These are phyloP conservation scores for Paedocypris micromegethes DNA, from an alignment of 2,797 vertebrate species.

Conservation along the genomic window DNA sequence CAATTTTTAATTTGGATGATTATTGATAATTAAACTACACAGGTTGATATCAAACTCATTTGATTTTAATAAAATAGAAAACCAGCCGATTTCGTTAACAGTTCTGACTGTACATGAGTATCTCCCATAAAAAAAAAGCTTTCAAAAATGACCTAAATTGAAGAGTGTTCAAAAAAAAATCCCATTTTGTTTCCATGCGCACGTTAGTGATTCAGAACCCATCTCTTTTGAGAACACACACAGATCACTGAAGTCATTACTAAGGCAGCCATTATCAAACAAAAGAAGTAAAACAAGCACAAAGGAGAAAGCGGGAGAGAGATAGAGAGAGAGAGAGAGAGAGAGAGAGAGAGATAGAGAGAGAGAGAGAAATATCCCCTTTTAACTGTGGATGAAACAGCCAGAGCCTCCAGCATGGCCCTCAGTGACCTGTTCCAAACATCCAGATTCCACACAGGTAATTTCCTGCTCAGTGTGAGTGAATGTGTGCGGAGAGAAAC, in stretches of 20 bases:
- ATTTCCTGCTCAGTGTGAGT: constrained; percentile 35
- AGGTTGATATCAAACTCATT: too few relatives aligned
- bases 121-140: too few relatives aligned
- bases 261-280: constrained; percentile 51
- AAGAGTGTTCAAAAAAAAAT: too few relatives aligned
- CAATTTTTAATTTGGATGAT: too few relatives aligned
- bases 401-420: constrained; percentile 35
- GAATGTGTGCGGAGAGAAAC: constrained; percentile 18
- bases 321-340: constrained; percentile 1
- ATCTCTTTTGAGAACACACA: not conserved
- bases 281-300: constrained; percentile 46
- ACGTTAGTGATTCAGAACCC: too few relatives aligned
- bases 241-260: constrained; percentile 23
- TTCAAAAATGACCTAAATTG: too few relatives aligned
- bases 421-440: constrained; percentile 31
- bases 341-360: constrained; percentile 6
- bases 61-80: too few relatives aligned
- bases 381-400: constrained; percentile 34
- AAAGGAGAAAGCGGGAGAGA: constrained; percentile 18
- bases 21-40: too few relatives aligned
- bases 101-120: too few relatives aligned
- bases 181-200: too few relatives aligned
- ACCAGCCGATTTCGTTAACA: too few relatives aligned
- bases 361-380: not conserved
- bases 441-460: constrained; percentile 34